Base-by-base conservation (phyloP, 2,797 vertebrate species). In the Pristis pectinata region DNA sequence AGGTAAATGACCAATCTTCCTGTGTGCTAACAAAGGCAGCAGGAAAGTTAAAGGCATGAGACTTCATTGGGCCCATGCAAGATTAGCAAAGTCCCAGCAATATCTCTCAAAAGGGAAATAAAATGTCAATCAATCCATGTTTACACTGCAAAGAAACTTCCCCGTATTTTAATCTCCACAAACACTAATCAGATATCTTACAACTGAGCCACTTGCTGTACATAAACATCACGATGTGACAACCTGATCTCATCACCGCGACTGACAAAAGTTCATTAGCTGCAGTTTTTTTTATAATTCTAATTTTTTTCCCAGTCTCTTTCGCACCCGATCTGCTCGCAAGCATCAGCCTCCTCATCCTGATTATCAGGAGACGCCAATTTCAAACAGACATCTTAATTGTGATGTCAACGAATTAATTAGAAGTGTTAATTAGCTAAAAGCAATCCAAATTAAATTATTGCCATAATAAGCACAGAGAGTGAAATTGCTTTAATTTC, bases 401-500 rank as follows among this genome's bases (percentile, higher is more conserved):
- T 99, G 99, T 98, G 98, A 99, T 99, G 99, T 99, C 99, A 99
- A 99, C 98, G 98, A 99, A 99, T 99, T 99, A 99, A 99, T 99
- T 99, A 99, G 99, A 99, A 98, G 99, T 99, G 99, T 99, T 99
- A 99, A 99, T 99, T 99, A 99, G 99, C 99, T 99, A 99, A 99
- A 99, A 99, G 99, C 98, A 99, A 98, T 98, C 98, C 98, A 99
- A 99, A 99, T 99, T 99, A 99, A 99, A 99, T 99, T 99, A 99
- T 99, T 99, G 98, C 98, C 98, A 98, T 98, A 98, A 98, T 99
- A 99, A 99, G 99, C 98, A 98, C 98, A 98, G 99, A 99, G 98
- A 99, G 98, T 98, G 98, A 99, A 99, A 99, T 99, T 99, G 99
- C 99, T 99, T 98, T 99, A 99, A 99, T 99, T 99, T 99, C 99